Evolutionary conservation across 2,888 invertebrate genomes (phyloP), one percentile per base, ranked within the genome.

Genomic region (Macrosoma leucophasiata): DNA sequence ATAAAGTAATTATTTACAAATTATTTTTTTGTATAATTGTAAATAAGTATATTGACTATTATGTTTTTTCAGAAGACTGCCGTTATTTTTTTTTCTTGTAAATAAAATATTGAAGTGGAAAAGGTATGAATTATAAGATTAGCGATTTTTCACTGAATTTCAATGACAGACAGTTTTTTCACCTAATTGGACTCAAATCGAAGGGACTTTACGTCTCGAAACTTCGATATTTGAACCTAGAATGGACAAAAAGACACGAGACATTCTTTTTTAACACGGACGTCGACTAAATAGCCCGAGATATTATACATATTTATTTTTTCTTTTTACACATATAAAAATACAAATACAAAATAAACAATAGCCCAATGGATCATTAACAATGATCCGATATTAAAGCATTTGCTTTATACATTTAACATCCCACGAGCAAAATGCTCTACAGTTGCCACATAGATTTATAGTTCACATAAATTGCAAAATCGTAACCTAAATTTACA

Each of bases 11-110:
- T 73, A 77, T 77, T 75, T 75, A 75, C 72, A 74, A 61, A 64
- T 64, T 62, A 72, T 52, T 58, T 49, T 50, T 55, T 58, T 64
- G 67, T 76, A 76, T 68, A 73, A 58, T 65, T 72, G 68, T 75
- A 67, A 52, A 69, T 63, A 63, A 59, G 67, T 62, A 54, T 61
- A 66, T 62, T 60, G 48, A 66, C 62, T 47, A 54, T 57, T 55
- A 72, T 72, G 63, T 63, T 78, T n/a, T n/a, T 77, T 72, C 70
- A 71, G 66, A 84, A 81, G 82, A 81, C 82, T 81, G 82, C 81
- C 69, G 65, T 77, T 74, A 62, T 51, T 67, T 66, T 62, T 61
- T 57, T 55, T 62, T 62, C 62, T 65, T 58, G 47, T 75, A 71
- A 68, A 74, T 62, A 74, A 70, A 67, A 54, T 59, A 55, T 53